phyloP scores from a whole-genome alignment of 2,113 vertebrate species.

The Dendropsophus ebraccatus region DNA sequence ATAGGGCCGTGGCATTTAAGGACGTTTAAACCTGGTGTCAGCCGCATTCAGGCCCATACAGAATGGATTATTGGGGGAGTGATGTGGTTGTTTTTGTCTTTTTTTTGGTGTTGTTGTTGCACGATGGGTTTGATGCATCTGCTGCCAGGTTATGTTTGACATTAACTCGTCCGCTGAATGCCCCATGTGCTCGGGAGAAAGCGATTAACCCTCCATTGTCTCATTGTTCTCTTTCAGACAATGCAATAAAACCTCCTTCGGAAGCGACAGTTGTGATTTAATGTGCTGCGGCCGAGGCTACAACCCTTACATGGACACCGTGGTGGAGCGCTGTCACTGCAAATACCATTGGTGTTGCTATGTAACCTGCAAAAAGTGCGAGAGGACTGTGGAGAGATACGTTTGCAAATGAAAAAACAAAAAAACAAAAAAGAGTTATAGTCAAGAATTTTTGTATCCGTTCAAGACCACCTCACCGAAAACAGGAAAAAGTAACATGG shows the following conservation, averaged over 20 bases:
- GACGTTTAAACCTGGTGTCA: slow-evolving; percentile 37
- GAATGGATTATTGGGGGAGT: not conserved
- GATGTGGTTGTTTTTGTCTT: not conserved
- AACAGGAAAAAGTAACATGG: not conserved
- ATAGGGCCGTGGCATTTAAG: slow-evolving; percentile 16
- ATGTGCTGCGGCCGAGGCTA: slow-evolving; percentile 99
- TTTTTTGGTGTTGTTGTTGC: not conserved
- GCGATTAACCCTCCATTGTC: slow-evolving; percentile 48
- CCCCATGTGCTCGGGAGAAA: not conserved
- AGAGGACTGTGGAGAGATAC: slow-evolving; percentile 91
- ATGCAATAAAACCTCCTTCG: slow-evolving; percentile 95
- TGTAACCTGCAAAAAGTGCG: slow-evolving; percentile 95
- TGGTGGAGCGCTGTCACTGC: slow-evolving; percentile 96
- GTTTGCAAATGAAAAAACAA: slow-evolving; percentile 87
- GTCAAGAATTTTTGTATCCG: slow-evolving; percentile 24
- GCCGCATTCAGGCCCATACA: not conserved
- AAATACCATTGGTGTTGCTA: slow-evolving; percentile 99
- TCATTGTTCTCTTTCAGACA: slow-evolving; percentile 76
- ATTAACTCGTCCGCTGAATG: slow-evolving; percentile 20
- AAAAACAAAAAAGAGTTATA: slow-evolving; percentile 17
- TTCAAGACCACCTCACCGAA: slow-evolving; percentile 37
- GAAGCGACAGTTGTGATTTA: slow-evolving; percentile 97
- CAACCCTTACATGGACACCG: slow-evolving; percentile 94
- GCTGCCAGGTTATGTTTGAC: slow-evolving; percentile 21
- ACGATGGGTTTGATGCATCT: slow-evolving; percentile 10